phyloP scores from a whole-genome alignment of 2,797 vertebrate species.

The Ambastaia sidthimunki region DNA sequence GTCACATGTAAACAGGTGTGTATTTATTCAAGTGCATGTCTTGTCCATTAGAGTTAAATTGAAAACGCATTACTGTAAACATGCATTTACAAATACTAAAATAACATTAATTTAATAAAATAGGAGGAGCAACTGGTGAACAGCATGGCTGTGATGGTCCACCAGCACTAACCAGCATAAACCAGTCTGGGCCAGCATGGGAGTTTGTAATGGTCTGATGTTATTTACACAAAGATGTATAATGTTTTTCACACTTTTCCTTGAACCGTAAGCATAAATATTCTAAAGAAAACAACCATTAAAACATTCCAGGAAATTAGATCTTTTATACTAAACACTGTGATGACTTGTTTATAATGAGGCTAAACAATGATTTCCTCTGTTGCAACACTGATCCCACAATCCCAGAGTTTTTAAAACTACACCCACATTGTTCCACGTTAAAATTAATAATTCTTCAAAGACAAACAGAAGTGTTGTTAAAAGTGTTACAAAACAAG shows the following conservation, averaged over 20 bases:
- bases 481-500: no score
- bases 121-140: neutral
- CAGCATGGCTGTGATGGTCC: neutral
- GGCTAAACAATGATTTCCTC: neutral
- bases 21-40: no score
- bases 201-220: neutral
- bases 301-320: neutral
- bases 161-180: neutral
- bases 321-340: conserved; percentile 1
- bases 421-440: no score
- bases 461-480: no score
- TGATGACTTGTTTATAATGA: conserved; percentile 10
- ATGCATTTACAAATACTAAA: neutral
- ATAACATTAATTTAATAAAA: neutral
- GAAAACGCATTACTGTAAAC: no score
- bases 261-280: neutral
- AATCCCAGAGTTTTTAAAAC: neutral
- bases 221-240: neutral
- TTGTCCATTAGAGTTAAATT: no score
- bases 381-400: neutral
- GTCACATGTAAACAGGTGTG: no score
- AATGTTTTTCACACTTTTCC: neutral
- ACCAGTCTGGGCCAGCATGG: neutral
- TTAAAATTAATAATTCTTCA: no score
- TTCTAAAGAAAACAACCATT: conserved; percentile 5